Percentiles rank a stretch among this genome's conserved stretches.
Evolutionary conservation across 2,113 vertebrate species (phyloP).

Genomic region (Mormoops blainvillei): DNA sequence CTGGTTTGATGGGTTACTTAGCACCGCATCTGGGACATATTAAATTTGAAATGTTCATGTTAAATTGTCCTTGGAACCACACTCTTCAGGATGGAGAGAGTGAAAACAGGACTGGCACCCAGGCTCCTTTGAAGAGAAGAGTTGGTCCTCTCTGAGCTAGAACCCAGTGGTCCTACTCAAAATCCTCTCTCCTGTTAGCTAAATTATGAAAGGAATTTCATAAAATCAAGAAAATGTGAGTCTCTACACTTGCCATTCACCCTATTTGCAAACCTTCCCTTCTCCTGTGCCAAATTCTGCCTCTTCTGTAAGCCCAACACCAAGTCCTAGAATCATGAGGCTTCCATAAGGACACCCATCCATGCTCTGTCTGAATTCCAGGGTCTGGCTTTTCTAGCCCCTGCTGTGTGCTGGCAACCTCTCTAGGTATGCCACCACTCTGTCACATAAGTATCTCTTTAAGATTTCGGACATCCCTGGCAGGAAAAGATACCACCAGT

Average conservation of each 20-base stretch:
- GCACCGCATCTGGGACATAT: slow-evolving; percentile 7
- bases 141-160: background rate
- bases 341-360: background rate
- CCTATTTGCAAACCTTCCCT: background rate
- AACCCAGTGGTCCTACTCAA: background rate
- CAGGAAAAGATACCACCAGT: background rate
- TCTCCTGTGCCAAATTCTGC: background rate
- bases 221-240: background rate
- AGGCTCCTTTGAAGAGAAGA: background rate
- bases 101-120: background rate
- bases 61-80: slow-evolving; percentile 44
- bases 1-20: background rate
- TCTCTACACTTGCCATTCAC: background rate
- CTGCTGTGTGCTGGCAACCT: background rate
- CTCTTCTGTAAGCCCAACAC: background rate
- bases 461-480: background rate
- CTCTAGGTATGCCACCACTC: background rate
- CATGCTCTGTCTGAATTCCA: background rate
- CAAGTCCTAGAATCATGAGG: background rate
- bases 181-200: background rate
- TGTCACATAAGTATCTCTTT: background rate
- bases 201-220: background rate
- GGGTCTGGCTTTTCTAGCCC: background rate
- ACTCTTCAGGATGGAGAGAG: background rate
- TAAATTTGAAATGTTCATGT: slow-evolving; percentile 11